Evolutionary conservation across 2,888 invertebrate genomes (phyloP).

Genomic region (Acleris sparsana): DNA sequence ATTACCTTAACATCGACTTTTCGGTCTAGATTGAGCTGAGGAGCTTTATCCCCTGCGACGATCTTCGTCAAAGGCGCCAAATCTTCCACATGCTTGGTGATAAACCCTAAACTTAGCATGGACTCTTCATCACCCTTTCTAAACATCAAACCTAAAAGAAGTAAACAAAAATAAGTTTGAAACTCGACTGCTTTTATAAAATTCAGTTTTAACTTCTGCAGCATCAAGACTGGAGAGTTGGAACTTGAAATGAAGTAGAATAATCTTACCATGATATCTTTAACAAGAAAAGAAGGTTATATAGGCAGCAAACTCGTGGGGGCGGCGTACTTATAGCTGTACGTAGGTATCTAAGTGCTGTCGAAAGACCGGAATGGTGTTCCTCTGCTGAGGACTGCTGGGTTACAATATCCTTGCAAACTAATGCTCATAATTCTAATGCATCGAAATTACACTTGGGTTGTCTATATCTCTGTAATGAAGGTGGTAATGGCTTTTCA

Average conservation of each 20-base stretch:
- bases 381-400: too few species aligned
- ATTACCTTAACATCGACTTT: conserved; percentile 84
- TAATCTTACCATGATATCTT: neutral
- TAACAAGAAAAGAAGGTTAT: too few species aligned
- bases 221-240: neutral
- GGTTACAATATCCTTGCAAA: too few species aligned
- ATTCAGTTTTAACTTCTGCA: neutral
- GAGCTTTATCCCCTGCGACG: conserved; percentile 82
- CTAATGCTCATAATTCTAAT: too few species aligned
- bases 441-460: too few species aligned
- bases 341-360: too few species aligned
- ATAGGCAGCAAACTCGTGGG: too few species aligned
- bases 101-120: conserved; percentile 93
- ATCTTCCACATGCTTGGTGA: conserved; percentile 92
- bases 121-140: conserved; percentile 87
- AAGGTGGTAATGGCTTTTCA: too few species aligned
- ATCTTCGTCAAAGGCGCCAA: conserved; percentile 90
- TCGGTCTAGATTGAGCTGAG: conserved; percentile 84
- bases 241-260: neutral
- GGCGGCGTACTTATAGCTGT: too few species aligned
- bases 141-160: conserved; percentile 85
- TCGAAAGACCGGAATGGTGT: too few species aligned
- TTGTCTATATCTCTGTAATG: too few species aligned
- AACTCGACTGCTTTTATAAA: neutral
- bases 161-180: neutral